These are phyloP conservation scores for Nemapogon koenigi DNA, from an alignment of 2,888 invertebrate genomes.

Conservation along the genomic window DNA sequence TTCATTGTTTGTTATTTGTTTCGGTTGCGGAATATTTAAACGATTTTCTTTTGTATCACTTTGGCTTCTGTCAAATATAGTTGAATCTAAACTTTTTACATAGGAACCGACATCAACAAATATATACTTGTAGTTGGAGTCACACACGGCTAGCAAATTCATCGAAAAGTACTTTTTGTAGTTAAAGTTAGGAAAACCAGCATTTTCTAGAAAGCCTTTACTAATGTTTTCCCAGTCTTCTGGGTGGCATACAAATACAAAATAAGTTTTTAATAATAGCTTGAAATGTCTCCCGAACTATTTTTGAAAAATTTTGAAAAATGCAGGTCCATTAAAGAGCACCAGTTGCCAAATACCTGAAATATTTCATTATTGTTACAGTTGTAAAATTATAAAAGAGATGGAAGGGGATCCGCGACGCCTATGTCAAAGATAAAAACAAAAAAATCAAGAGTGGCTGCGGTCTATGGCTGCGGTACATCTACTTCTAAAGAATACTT, in stretches of 20 bases:
- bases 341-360: slow-evolving; percentile 15
- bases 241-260: slow-evolving; percentile 18
- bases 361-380: slow-evolving; percentile 16
- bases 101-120: slow-evolving; percentile 18
- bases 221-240: slow-evolving; percentile 15
- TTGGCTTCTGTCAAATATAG: slow-evolving; percentile 15
- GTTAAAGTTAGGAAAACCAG: slow-evolving; percentile 13
- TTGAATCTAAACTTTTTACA: slow-evolving; percentile 15
- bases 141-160: slow-evolving; percentile 17
- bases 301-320: slow-evolving; percentile 16
- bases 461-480: too few relatives aligned
- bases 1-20: slow-evolving; percentile 12
- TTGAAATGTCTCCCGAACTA: slow-evolving; percentile 16
- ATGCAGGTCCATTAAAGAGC: slow-evolving; percentile 15
- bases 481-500: slow-evolving; percentile 18
- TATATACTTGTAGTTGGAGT: slow-evolving; percentile 17
- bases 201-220: slow-evolving; percentile 16
- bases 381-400: slow-evolving; percentile 14
- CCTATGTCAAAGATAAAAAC: slow-evolving; percentile 16
- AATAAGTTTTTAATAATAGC: slow-evolving; percentile 16
- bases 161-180: slow-evolving; percentile 16
- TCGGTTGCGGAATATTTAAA: slow-evolving; percentile 15
- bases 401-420: slow-evolving; percentile 17
- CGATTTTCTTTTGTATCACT: slow-evolving; percentile 14
- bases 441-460: slow-evolving; percentile 17